Base-by-base conservation (phyloP, 2,113 vertebrate species). In the Thymallus thymallus region DNA sequence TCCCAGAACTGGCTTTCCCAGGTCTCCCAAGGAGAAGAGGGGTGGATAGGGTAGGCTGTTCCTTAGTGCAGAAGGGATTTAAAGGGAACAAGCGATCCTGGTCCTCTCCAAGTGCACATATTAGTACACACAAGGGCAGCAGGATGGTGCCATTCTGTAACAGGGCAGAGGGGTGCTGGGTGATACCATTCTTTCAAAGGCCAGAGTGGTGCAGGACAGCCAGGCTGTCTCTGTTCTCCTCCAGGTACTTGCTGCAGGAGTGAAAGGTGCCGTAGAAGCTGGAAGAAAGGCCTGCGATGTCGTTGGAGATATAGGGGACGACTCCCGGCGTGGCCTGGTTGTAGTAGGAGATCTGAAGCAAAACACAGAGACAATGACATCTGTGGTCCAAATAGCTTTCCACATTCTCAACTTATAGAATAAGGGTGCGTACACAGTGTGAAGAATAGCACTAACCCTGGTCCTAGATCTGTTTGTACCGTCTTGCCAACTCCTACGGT, bases 261-360 rank as follows among this genome's bases (percentile, higher is more conserved):
- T 94, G 78, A 0, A 96, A 95, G 16, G 91, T 93, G 71, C 85
- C 90, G 45, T 91, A 95, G 84, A 96, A 96, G 58, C 89, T 88
- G 0, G 95, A 96, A 46, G 97, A 99, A 23, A 98, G 93, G 29
- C 96, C 97, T 0, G 89, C 90, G 55, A 98, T 95, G 0, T 99
- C 96, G 74, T 93, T 96, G 77, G 96, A 96, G 88, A 99, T 92
- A 0, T 97, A 97, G 60, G 94, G 94, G 72, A 99, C 92, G 61
- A 98, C 87, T 5, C 94, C 95, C 0, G 95, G 94, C 0, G 93
- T 96, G 2, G 94, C 96, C 91, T 98, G 96, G 88, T 97, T 98
- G 87, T 98, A 99, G 87, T 98, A 99, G 67, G 96, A 94, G 72
- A 98, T 92, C 97, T 98, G 88, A 18, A 78, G 6, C 72, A 14